Conservation (phyloP, 1,140 invertebrate species). For the Drosophila erecta region DNA sequence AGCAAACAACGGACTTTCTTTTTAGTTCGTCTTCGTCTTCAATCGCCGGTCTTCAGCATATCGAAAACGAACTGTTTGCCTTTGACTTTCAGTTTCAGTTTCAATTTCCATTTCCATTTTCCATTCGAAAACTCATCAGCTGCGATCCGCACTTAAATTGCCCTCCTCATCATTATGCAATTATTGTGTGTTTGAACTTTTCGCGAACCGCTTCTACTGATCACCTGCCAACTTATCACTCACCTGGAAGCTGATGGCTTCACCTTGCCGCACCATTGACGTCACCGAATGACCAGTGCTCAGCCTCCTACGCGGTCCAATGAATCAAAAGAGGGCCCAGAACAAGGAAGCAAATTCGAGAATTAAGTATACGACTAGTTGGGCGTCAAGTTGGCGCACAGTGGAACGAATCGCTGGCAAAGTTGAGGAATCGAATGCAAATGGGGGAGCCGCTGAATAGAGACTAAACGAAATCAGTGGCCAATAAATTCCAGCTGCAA, state of each 20-base stretch:
- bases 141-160: constrained; percentile 19
- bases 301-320: constrained; percentile 22
- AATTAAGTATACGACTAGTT: constrained; percentile 23
- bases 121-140: constrained; percentile 65
- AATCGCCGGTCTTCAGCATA: constrained; percentile 17
- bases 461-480: background rate
- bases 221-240: constrained; percentile 11
- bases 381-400: constrained; percentile 18
- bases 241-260: constrained; percentile 31
- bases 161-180: constrained; percentile 44
- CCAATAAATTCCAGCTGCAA: background rate
- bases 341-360: constrained; percentile 68
- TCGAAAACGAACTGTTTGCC: constrained; percentile 53
- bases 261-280: constrained; percentile 40
- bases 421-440: background rate
- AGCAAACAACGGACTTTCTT: constrained; percentile 67
- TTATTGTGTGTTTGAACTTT: constrained; percentile 29
- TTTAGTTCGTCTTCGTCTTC: constrained; percentile 54
- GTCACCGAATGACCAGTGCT: constrained; percentile 21
- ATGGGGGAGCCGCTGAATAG: background rate
- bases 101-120: constrained; percentile 69
- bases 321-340: constrained; percentile 13
- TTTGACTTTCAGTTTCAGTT: constrained; percentile 72
- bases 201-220: constrained; percentile 31
- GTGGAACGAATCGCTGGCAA: constrained; percentile 22